Evolutionary conservation across 2,113 vertebrate genomes (phyloP).

Genomic region (Cheilinus undulatus): DNA sequence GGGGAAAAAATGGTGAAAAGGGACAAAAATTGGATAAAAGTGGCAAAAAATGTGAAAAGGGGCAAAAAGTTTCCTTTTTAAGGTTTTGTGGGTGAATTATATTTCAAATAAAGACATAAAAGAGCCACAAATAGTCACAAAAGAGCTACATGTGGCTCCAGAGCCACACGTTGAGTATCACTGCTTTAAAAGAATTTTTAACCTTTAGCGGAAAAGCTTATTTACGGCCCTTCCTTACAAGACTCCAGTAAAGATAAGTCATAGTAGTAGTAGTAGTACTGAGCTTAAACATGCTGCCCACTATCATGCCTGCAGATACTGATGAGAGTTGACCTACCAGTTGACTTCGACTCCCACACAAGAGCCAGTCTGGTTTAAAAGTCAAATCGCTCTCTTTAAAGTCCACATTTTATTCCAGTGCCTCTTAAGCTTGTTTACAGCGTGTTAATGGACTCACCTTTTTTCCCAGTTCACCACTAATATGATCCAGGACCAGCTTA

Average conservation of each 20-base stretch:
- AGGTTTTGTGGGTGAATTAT: too few species aligned
- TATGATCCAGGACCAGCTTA: conserved; percentile 89
- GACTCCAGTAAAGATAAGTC: background rate
- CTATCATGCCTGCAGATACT: conserved; percentile 10
- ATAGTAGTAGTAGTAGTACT: background rate
- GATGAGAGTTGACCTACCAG: background rate
- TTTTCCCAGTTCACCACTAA: conserved; percentile 86
- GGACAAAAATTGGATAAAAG: too few species aligned
- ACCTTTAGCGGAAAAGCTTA: too few species aligned
- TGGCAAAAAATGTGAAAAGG: too few species aligned
- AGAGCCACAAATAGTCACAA: too few species aligned
- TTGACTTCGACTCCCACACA: conserved; percentile 16
- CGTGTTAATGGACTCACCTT: conserved; percentile 83
- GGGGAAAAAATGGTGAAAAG: too few species aligned
- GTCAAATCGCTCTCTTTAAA: background rate
- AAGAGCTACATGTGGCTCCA: too few species aligned
- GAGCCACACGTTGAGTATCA: too few species aligned
- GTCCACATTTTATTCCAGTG: background rate
- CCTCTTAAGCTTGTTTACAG: background rate
- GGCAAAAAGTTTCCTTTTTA: too few species aligned
- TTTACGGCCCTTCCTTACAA: background rate
- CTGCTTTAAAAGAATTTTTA: too few species aligned
- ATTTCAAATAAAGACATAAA: too few species aligned
- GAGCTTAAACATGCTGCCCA: background rate
- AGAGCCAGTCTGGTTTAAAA: background rate